Evolutionary conservation across 1,140 invertebrate species (phyloP).

Genomic region (Epicauta chinensis): DNA sequence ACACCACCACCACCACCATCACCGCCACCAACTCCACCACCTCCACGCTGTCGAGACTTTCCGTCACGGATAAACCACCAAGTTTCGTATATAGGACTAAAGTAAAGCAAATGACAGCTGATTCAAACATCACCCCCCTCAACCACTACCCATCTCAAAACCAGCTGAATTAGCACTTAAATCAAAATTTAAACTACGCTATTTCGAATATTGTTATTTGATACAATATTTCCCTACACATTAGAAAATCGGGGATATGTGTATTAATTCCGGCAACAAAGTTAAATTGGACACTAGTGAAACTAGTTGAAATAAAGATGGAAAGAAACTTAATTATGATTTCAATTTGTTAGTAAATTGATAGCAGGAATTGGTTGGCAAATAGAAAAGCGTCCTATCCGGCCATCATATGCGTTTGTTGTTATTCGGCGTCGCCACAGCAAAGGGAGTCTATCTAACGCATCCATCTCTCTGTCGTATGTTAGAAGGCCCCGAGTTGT

Average conservation of each 20-base stretch:
- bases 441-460: constrained; percentile 7
- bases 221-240: too few relatives aligned
- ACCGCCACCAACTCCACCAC: background rate
- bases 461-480: constrained; percentile 15
- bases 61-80: constrained; percentile 9
- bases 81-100: background rate
- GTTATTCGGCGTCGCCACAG: background rate
- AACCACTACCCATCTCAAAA: background rate
- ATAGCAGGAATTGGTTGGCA: too few relatives aligned
- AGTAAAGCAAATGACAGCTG: constrained; percentile 12
- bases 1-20: too few relatives aligned
- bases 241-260: too few relatives aligned
- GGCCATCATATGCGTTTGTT: background rate
- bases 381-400: too few relatives aligned
- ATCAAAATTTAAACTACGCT: constrained; percentile 7
- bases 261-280: too few relatives aligned
- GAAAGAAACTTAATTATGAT: too few relatives aligned
- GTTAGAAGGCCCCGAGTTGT: constrained; percentile 6
- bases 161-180: constrained; percentile 9
- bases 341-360: too few relatives aligned
- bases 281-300: constrained; percentile 5
- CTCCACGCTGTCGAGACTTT: background rate
- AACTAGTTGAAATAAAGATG: too few relatives aligned
- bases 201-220: too few relatives aligned
- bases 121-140: background rate